Evolutionary conservation across 1,140 invertebrate species (phyloP).

Genomic region (Phymorhynchus buccinoides): DNA sequence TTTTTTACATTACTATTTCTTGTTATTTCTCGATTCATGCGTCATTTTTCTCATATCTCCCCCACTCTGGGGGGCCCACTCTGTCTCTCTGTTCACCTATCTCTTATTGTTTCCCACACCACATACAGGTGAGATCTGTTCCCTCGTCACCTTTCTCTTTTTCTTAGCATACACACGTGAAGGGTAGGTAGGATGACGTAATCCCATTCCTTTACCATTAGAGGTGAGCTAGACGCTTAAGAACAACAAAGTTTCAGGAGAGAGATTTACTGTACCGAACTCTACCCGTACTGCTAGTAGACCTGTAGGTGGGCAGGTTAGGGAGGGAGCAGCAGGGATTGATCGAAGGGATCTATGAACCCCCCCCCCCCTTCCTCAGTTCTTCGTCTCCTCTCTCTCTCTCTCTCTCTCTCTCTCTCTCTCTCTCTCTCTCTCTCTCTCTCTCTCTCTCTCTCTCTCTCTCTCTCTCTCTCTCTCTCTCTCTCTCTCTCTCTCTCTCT

Average conservation of each 20-base stretch:
- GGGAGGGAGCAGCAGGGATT: background rate
- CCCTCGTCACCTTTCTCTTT: background rate
- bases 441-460: background rate
- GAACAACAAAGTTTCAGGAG: background rate
- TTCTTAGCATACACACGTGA: background rate
- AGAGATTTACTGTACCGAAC: background rate
- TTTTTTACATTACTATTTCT: background rate
- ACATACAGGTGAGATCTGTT: too few relatives aligned
- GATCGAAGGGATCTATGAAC: background rate
- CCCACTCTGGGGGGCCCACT: background rate
- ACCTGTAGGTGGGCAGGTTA: too few relatives aligned
- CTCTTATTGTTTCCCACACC: background rate
- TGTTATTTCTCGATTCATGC: background rate
- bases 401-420: conserved; percentile 15
- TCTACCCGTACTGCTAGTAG: too few relatives aligned
- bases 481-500: background rate
- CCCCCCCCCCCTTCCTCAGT: background rate
- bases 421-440: background rate
- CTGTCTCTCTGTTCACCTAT: background rate
- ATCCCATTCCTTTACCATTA: background rate
- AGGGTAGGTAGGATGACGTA: background rate
- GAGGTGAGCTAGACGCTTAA: background rate
- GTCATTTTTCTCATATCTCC: background rate
- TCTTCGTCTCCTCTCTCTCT: background rate
- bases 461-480: conserved; percentile 14